Percentiles rank a stretch among this genome's conserved stretches.
These are phyloP conservation scores for Forbesichthys agassizii DNA, from an alignment of 2,113 vertebrate species.

Conservation along the genomic window DNA sequence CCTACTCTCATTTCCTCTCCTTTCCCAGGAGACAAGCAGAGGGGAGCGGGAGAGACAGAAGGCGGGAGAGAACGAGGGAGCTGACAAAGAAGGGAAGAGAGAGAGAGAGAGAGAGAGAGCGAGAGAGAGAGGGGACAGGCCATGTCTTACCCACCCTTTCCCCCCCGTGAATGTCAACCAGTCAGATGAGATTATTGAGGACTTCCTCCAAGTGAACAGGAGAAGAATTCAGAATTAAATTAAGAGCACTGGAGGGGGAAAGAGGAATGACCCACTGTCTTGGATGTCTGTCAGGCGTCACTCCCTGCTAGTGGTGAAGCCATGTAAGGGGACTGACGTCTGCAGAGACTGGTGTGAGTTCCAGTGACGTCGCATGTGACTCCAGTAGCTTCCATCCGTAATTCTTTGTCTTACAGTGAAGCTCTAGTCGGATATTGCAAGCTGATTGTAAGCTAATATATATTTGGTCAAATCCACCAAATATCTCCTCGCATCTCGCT, in stretches of 20 bases:
- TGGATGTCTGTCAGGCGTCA: neutral
- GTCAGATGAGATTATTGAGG: neutral
- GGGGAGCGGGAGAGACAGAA: conserved; percentile 17
- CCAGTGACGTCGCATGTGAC: neutral
- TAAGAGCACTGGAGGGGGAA: neutral
- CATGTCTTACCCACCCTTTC: no score
- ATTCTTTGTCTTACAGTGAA: no score
- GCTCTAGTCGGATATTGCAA: no score
- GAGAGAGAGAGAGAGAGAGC: no score
- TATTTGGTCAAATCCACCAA: no score
- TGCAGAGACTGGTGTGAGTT: no score
- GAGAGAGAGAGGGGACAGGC: neutral
- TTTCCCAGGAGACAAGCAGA: neutral
- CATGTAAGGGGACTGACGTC: neutral
- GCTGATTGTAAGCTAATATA: no score
- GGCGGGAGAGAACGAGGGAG: conserved; percentile 4
- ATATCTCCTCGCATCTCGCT: no score
- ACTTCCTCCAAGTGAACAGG: neutral
- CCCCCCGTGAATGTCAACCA: neutral
- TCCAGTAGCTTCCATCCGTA: no score
- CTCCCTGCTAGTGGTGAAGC: neutral
- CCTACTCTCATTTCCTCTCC: conserved; percentile 7
- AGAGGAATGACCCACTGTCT: neutral
- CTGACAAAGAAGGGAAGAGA: neutral
- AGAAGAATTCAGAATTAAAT: neutral